Evolutionary conservation across 2,888 invertebrate species (phyloP).

Genomic region (Chloroclysta siterata): DNA sequence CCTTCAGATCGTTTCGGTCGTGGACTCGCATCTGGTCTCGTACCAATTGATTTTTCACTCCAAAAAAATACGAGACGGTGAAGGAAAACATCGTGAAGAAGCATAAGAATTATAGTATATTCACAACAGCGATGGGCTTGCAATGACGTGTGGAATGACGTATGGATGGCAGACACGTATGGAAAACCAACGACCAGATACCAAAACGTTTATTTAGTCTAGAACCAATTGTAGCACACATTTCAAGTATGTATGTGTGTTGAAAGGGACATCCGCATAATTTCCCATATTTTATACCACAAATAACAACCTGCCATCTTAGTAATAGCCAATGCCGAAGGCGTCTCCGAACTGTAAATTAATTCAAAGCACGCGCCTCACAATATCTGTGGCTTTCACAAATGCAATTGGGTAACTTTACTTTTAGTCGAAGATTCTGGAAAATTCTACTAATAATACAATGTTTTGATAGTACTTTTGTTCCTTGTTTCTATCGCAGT

Average conservation of each 20-base stretch:
- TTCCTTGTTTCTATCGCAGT: neutral
- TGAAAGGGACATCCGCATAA: neutral
- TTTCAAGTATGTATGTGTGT: neutral
- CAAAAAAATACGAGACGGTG: too few species aligned
- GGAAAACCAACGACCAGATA: too few species aligned
- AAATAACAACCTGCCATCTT: slow-evolving; percentile 13
- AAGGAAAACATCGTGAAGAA: too few species aligned
- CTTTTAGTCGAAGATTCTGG: slow-evolving; percentile 10
- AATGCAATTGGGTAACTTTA: slow-evolving; percentile 29
- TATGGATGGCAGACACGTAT: too few species aligned
- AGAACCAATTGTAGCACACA: too few species aligned
- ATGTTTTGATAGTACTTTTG: neutral
- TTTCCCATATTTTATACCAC: neutral
- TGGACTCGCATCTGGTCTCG: too few species aligned
- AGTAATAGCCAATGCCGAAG: slow-evolving; percentile 8
- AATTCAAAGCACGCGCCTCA: slow-evolving; percentile 32
- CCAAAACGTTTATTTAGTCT: too few species aligned
- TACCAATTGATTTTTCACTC: too few species aligned
- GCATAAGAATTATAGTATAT: too few species aligned
- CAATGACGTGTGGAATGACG: too few species aligned
- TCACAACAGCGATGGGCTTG: too few species aligned
- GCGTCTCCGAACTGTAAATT: slow-evolving; percentile 38
- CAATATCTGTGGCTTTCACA: slow-evolving; percentile 31
- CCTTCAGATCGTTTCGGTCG: too few species aligned
- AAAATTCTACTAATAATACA: neutral